Evolutionary conservation across 2,797 vertebrate species (phyloP).

Genomic region (Crax fasciolata): DNA sequence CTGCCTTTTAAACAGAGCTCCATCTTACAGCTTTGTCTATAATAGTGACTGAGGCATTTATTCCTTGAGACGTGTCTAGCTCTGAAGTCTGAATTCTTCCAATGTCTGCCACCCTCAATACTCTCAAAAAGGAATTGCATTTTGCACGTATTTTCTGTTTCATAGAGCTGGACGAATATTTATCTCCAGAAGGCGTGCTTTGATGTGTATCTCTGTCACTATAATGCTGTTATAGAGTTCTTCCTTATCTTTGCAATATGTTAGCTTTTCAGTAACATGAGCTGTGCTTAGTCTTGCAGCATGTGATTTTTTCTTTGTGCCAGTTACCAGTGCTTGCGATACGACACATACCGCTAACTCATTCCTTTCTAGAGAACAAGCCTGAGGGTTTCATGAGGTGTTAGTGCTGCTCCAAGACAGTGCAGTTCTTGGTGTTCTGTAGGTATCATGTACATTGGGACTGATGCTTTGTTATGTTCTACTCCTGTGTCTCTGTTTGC

Average conservation of each 20-base stretch:
- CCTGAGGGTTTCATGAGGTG: neutral
- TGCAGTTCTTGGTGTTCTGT: neutral
- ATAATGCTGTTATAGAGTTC: neutral
- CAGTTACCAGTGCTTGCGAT: neutral
- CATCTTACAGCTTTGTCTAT: neutral
- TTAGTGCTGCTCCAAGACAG: neutral
- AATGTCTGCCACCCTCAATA: neutral
- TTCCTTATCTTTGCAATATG: neutral
- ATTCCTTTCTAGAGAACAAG: neutral
- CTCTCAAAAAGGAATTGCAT: neutral
- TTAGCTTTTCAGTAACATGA: neutral
- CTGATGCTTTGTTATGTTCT: neutral
- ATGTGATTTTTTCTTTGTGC: neutral
- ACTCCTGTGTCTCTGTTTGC: neutral
- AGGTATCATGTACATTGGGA: neutral
- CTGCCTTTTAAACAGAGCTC: neutral
- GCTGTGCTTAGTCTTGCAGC: neutral
- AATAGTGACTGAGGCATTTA: neutral
- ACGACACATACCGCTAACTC: neutral
- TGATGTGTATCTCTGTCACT: constrained; percentile 19
- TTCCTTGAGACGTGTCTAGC: neutral
- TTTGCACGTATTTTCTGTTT: constrained; percentile 14
- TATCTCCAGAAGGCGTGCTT: constrained; percentile 14
- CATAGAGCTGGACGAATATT: neutral
- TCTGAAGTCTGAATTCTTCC: neutral